A percentile compares a stretch with the other conserved stretches of the same genome.
Evolutionary conservation across 92 coral and sea anemone genomes (phyloP).

Genomic region (Bergia sp.): DNA sequence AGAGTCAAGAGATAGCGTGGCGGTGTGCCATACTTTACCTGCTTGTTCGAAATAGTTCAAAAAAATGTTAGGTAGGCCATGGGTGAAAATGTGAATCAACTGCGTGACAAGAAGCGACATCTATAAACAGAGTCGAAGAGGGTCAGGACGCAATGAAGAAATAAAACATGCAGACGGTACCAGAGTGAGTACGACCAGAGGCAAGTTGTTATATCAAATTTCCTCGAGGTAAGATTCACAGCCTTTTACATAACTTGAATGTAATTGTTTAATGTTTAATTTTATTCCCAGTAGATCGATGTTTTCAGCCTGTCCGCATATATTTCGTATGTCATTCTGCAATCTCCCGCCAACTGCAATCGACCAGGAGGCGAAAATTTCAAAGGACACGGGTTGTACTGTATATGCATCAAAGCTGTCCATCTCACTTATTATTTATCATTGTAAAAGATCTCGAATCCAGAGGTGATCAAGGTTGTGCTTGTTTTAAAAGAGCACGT

Average conservation of each 20-base stretch:
- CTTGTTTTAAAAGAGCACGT: conserved; percentile 2
- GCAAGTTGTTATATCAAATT: background rate
- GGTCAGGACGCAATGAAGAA: background rate
- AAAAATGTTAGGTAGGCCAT: background rate
- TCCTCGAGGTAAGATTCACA: conserved; percentile 6
- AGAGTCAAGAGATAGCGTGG: conserved; percentile 2
- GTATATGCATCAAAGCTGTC: background rate
- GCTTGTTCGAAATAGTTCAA: background rate
- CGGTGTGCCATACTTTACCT: conserved; percentile 9
- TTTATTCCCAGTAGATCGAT: background rate
- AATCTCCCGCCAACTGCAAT: conserved; percentile 5
- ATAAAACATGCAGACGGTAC: background rate
- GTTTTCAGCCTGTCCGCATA: background rate
- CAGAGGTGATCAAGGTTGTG: background rate
- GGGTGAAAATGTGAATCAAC: background rate
- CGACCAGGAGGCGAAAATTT: background rate
- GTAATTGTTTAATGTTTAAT: background rate
- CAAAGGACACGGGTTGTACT: background rate
- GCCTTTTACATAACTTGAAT: background rate
- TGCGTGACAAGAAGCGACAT: background rate
- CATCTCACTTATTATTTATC: background rate
- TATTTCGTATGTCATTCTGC: background rate
- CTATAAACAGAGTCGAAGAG: conserved; percentile 1
- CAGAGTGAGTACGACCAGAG: background rate
- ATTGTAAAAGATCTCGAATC: background rate